Evolutionary conservation across 64 coral and sea anemone species (phyloP).

Genomic region (Trachythela sp.): DNA sequence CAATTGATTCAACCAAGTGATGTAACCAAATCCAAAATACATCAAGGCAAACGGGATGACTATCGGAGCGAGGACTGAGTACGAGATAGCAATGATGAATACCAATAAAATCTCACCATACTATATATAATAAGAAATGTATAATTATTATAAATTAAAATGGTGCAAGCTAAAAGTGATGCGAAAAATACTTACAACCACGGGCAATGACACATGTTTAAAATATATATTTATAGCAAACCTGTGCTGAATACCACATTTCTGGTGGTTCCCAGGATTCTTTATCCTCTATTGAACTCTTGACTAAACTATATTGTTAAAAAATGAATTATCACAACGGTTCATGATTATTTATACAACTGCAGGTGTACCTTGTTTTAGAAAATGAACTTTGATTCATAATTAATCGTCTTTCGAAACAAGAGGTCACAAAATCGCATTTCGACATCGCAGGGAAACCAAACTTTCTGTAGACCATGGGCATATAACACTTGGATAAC

Average conservation of each 20-base stretch:
- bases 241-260: constrained; percentile 15
- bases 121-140: constrained; percentile 26
- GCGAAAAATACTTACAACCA: background rate
- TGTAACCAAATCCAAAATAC: constrained; percentile 75
- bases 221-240: background rate
- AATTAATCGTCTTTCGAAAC: no score
- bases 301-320: background rate
- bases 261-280: background rate
- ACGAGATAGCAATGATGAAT: constrained; percentile 66
- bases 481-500: no score
- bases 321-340: background rate
- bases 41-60: constrained; percentile 74
- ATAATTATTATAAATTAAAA: no score
- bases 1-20: constrained; percentile 82
- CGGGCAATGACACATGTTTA: no score
- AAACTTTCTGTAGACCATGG: no score
- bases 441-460: no score
- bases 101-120: constrained; percentile 73
- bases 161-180: background rate
- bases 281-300: background rate
- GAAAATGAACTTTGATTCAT: no score
- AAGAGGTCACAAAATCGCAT: no score
- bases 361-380: no score
- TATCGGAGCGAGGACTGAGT: constrained; percentile 82
- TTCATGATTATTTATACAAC: no score